A percentile compares a stretch with the other conserved stretches of the same genome.
phyloP scores from a whole-genome alignment of 2,797 vertebrate species.

The Orientallactaga sibirica region DNA sequence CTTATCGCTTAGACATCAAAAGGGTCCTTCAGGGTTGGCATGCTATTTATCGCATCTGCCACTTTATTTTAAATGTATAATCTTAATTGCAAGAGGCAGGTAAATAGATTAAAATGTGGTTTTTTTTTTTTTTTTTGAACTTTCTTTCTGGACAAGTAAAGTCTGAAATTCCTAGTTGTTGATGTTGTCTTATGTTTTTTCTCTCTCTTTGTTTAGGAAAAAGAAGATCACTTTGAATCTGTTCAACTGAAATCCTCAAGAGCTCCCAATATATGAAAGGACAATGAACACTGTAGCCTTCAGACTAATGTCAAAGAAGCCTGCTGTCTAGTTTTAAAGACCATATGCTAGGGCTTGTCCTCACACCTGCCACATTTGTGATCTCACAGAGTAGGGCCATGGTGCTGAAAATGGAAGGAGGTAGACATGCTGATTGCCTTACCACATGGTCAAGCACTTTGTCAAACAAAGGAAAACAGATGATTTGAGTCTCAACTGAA shows the following conservation, averaged over 20 bases:
- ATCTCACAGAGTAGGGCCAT: slow-evolving; percentile 81
- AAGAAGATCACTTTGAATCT: slow-evolving; percentile 95
- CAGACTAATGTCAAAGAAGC: slow-evolving; percentile 81
- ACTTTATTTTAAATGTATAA: slow-evolving; percentile 55
- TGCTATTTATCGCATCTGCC: slow-evolving; percentile 40
- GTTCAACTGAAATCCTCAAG: slow-evolving; percentile 96
- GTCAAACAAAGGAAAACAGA: slow-evolving; percentile 86
- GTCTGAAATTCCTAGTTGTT: slow-evolving; percentile 60
- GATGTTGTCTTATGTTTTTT: slow-evolving; percentile 77
- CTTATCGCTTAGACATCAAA: slow-evolving; percentile 71
- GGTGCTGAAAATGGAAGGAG: slow-evolving; percentile 75
- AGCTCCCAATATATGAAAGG: slow-evolving; percentile 91
- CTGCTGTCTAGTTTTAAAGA: slow-evolving; percentile 86
- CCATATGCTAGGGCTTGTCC: slow-evolving; percentile 82
- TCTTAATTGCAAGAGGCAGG: slow-evolving; percentile 59
- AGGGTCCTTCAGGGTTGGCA: slow-evolving; percentile 30
- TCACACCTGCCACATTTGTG: slow-evolving; percentile 80
- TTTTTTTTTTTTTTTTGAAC: not conserved
- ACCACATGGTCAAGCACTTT: slow-evolving; percentile 86
- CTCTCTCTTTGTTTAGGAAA: slow-evolving; percentile 88
- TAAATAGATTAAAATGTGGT: slow-evolving; percentile 2
- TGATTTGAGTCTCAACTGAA: slow-evolving; percentile 85
- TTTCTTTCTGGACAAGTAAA: slow-evolving; percentile 33
- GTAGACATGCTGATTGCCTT: slow-evolving; percentile 87
- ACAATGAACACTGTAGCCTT: slow-evolving; percentile 79